Percentiles rank a stretch among this genome's conserved stretches.
phyloP scores from a whole-genome alignment of 2,113 vertebrate genomes.

The Drymodes brunneopygia region DNA sequence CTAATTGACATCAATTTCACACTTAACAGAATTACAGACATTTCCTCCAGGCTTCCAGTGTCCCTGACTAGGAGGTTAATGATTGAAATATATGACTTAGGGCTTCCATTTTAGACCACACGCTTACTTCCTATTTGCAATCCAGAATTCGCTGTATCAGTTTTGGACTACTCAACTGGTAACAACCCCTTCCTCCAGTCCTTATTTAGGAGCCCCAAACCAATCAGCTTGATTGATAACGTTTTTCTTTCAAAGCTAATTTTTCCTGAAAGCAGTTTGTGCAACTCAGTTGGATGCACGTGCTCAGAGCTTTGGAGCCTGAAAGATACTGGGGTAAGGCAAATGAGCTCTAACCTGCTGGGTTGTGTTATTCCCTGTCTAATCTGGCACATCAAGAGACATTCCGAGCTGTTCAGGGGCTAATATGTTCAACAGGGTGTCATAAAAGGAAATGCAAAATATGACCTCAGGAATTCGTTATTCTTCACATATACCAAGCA shows the following conservation, averaged over 20 bases:
- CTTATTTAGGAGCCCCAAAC: background rate
- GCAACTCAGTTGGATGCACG: background rate
- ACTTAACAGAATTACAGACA: background rate
- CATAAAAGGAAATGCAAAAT: constrained; percentile 20
- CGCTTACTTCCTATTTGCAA: background rate
- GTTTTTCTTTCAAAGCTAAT: background rate
- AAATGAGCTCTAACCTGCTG: background rate
- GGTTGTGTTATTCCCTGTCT: background rate
- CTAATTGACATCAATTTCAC: background rate
- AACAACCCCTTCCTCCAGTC: background rate
- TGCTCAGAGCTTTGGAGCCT: background rate
- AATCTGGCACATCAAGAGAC: constrained; percentile 1
- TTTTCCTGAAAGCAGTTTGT: background rate
- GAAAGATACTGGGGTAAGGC: background rate
- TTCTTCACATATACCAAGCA: constrained; percentile 45
- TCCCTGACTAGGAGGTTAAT: background rate
- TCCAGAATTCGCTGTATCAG: background rate
- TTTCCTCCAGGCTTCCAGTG: background rate
- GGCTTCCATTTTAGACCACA: constrained; percentile 24
- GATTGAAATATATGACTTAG: background rate
- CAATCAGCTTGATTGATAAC: background rate
- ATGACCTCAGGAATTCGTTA: constrained; percentile 68
- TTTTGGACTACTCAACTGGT: background rate
- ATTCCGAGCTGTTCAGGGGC: background rate
- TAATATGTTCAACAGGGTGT: background rate